Base-by-base conservation (phyloP, 2,888 invertebrate genomes). In the Chrysina gloriosa region DNA sequence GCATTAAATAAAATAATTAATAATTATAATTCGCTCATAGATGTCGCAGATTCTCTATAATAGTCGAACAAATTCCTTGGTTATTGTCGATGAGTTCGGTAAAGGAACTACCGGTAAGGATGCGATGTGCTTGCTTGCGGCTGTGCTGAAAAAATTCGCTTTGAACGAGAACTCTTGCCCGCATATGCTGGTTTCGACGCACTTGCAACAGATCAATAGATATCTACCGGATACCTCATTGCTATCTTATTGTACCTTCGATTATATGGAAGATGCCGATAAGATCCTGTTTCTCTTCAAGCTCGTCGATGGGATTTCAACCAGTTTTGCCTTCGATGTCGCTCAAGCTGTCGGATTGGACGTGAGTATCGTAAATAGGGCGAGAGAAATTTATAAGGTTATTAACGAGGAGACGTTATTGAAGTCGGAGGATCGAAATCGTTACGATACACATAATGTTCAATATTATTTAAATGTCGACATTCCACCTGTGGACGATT, bases 11-110 rank as follows among this genome's bases (percentile, higher is more conserved):
- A n/a, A n/a, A n/a, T n/a, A 11, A 36, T 34, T 19, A 14, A 23
- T 58, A 7, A 9, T 36, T 2, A 29, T 29, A 6, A 25, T 36
- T 39, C n/a, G 14, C 25, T 27, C 69, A 14, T 34, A 94, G 94
- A 89, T 94, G 85, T 86, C 92, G 1, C 83, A 89, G 14, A 91
- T 93, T 2, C 81, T 94, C 1, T 86, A 88, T 72, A 88, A 88
- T 73, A 88, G 90, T 0, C 88, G 88, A 0, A 80, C 85, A 0
- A 84, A 85, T 70, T 93, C 95, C 0, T 82, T 97, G 2, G 85
- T 97, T 0, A 84, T 97, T 27, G 85, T 96, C 34, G 97, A 97
- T 83, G 96, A 96, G 84, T 95, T 96, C 84, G 96, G 96, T 2
- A 91, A 92, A 80, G 94, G 95, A 69, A 96, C 96, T 1, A 84